Evolutionary conservation across 2,888 invertebrate genomes (phyloP), one percentile per base, ranked within the genome.

Genomic region (Drosophila ezoana): DNA sequence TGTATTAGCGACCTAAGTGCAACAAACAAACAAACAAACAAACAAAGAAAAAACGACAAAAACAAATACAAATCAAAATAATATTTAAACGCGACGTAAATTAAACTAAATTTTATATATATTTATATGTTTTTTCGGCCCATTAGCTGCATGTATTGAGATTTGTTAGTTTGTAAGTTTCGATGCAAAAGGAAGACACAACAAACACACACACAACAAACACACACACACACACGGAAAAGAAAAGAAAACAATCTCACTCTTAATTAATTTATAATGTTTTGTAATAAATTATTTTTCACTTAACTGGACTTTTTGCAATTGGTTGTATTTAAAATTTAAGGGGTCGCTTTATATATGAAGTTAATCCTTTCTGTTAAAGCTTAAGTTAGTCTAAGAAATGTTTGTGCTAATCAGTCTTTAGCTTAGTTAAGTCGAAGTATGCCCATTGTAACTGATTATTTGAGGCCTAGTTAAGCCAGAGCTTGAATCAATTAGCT

Each of bases 211-310:
- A 32, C 6, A 45, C 6, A 60, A 18, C n/a, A 37, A 23, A 47
- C 14, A 28, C 10, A 45, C 32, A 40, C 11, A 44, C 32, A 33
- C 28, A 28, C 18, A 33, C 16, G 48, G 23, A 41, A 13, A 43
- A 48, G 8, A 8, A 28, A 23, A 5, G 23, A 56, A 53, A 71
- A 83, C 43, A 78, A 78, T 85, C 85, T 87, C 83, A 78, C 79
- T 73, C 72, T 78, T 71, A 69, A 81, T 76, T 84, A 81, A 81
- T 76, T 79, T 87, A 47, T 85, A 84, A 81, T 72, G 62, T 84
- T 85, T 85, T 84, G 65, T 85, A 87, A 87, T 87, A 87, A 74
- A 87, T 79, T 81, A 79, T 83, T 87, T 65, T 76, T 81, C 78
- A 87, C 72, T 28, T 72, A 73, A 58, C 53, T 44, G 33, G 5